A percentile compares a stretch with the other conserved stretches of the same genome.
phyloP scores from a whole-genome alignment of 2,113 vertebrate genomes.

The Ramphastos sulfuratus region DNA sequence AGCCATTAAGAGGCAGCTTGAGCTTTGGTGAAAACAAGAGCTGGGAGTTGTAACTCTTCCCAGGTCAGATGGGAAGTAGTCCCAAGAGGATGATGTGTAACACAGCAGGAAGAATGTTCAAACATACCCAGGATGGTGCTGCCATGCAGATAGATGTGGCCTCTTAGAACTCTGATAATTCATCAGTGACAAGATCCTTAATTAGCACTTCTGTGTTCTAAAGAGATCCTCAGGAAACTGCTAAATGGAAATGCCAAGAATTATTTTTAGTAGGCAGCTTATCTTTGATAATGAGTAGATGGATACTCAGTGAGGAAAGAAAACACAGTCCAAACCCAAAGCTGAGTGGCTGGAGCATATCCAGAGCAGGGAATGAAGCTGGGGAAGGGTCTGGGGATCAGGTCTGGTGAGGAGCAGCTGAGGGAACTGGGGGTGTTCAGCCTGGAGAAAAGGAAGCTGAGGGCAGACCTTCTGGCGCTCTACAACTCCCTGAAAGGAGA shows the following conservation, averaged over 20 bases:
- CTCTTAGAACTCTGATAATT: conserved; percentile 16
- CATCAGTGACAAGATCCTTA: background rate
- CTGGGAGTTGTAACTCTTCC: conserved; percentile 3
- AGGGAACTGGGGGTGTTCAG: too few species aligned
- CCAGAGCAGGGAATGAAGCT: too few species aligned
- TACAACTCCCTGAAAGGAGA: too few species aligned
- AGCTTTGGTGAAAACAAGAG: background rate
- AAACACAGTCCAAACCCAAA: background rate
- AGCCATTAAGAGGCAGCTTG: background rate
- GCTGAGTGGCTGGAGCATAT: background rate
- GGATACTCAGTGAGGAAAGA: background rate
- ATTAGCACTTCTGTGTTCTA: background rate
- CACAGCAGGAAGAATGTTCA: conserved; percentile 6
- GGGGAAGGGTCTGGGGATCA: too few species aligned
- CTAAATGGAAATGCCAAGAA: background rate
- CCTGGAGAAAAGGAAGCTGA: too few species aligned
- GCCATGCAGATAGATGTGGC: background rate
- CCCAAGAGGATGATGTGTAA: background rate
- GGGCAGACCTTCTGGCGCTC: too few species aligned
- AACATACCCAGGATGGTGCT: background rate
- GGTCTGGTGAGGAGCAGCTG: too few species aligned
- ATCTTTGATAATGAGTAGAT: background rate
- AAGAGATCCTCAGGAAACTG: background rate
- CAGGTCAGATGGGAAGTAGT: background rate
- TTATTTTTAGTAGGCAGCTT: background rate